Conservation (phyloP, 2,797 vertebrate species). For the Pogonophryne albipinna region DNA sequence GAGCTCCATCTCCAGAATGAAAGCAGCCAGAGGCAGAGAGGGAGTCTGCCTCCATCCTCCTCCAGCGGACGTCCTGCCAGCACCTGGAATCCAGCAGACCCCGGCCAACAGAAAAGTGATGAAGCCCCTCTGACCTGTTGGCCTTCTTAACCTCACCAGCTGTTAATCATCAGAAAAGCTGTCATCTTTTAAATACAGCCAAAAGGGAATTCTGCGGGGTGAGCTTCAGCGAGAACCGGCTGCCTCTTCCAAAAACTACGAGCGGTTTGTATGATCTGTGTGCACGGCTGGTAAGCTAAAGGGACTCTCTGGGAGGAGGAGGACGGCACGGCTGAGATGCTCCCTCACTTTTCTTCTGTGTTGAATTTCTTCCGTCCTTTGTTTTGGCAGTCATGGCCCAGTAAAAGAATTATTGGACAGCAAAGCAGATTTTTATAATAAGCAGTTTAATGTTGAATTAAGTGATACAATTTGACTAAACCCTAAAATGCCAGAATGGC, state of each 20-base stretch:
- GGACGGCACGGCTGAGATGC: conserved; percentile 53
- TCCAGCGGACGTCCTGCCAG: conserved; percentile 45
- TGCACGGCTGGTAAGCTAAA: conserved; percentile 82
- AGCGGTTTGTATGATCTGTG: conserved; percentile 85
- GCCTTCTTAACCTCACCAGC: conserved; percentile 11
- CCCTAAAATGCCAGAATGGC: background rate
- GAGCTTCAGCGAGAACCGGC: conserved; percentile 12
- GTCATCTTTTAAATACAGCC: conserved; percentile 18
- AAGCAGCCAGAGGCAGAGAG: conserved; percentile 18
- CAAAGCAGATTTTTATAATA: conserved; percentile 34
- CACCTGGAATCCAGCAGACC: conserved; percentile 26
- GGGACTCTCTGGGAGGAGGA: conserved; percentile 70
- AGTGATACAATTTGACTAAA: conserved; percentile 27
- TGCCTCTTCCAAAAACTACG: conserved; percentile 35
- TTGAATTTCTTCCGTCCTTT: conserved; percentile 17
- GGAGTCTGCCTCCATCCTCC: conserved; percentile 24
- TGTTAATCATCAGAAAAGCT: conserved; percentile 28
- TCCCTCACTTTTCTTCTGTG: conserved; percentile 29
- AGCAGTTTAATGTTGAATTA: conserved; percentile 12
- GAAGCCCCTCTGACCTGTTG: background rate
- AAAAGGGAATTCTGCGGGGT: background rate
- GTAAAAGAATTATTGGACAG: conserved; percentile 4
- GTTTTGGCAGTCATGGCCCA: conserved; percentile 42
- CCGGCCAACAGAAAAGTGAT: background rate
- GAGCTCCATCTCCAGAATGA: conserved; percentile 19